Evolutionary conservation across 2,113 vertebrate species (phyloP).

Genomic region (Myxocyprinus asiaticus): DNA sequence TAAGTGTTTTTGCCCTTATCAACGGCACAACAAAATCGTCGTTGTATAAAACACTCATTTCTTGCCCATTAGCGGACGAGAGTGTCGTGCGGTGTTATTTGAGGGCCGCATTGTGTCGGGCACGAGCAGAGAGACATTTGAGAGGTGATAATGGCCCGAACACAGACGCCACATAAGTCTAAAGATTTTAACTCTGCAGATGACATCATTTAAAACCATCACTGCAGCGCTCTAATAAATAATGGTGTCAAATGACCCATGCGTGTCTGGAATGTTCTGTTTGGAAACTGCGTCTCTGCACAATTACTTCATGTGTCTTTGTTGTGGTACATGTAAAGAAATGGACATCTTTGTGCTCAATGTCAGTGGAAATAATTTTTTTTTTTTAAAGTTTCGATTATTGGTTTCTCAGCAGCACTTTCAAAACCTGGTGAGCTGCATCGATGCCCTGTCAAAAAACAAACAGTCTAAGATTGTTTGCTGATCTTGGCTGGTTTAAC

Average conservation of each 20-base stretch:
- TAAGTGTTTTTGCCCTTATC: slow-evolving; percentile 87
- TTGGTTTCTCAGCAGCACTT: not conserved
- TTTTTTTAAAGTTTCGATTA: not conserved
- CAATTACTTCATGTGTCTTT: slow-evolving; percentile 45
- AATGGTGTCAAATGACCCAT: slow-evolving; percentile 48
- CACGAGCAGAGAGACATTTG: slow-evolving; percentile 67
- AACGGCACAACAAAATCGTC: slow-evolving; percentile 83
- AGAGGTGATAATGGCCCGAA: slow-evolving; percentile 73
- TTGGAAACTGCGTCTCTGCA: no score
- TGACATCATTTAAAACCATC: slow-evolving; percentile 63
- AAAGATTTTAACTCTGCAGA: slow-evolving; percentile 63
- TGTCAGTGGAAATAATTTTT: not conserved
- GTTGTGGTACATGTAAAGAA: not conserved
- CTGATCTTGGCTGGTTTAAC: not conserved
- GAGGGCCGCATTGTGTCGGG: slow-evolving; percentile 71
- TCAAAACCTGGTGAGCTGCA: no score
- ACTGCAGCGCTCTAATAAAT: slow-evolving; percentile 59
- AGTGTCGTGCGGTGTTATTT: slow-evolving; percentile 76
- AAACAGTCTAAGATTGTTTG: not conserved
- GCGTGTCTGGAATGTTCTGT: slow-evolving; percentile 45
- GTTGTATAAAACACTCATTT: slow-evolving; percentile 89
- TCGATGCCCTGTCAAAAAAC: not conserved
- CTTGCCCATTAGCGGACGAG: slow-evolving; percentile 90
- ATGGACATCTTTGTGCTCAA: no score
- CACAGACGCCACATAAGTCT: slow-evolving; percentile 50